Base-by-base conservation (phyloP, 2,113 vertebrate genomes). In the Carollia perspicillata region DNA sequence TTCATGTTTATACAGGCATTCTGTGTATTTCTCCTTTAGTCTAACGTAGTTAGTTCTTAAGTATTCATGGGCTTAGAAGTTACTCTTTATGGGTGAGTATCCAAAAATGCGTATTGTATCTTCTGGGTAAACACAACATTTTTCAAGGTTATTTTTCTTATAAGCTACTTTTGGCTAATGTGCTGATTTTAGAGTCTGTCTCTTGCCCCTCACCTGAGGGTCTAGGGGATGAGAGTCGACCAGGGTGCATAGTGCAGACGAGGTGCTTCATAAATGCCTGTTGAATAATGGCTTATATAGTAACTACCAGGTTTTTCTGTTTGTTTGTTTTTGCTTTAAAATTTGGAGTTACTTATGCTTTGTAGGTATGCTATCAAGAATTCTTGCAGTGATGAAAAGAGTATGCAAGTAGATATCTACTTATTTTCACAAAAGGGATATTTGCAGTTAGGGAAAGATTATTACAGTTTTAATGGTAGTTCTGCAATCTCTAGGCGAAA, bases 341-440 rank as follows among this genome's bases (percentile, higher is more conserved):
- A 93, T 18, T 85, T 96, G 33, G 28, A 89, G 66, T 81, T 74
- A 81, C 2, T 94, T 49, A 17, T 55, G 68, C 86, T 51, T 97
- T 47, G 51, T 55, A 51, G 90, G 26, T 78, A 89, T 93, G 95
- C 94, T 96, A 85, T 93, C 42, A 93, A 65, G 40, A 93, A 75
- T 79, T 84, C 91, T 90, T 77, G 22, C 63, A 92, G 71, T 0
- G 8, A 65, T 89, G 49, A 81, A 94, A 83, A 94, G 95, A 68
- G 55, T 42, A 78, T 53, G 87, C 20, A 87, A 83, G 90, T 91
- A 58, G 74, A 11, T 58, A 95, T 94, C 65, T 92, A 53, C n/a
- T 96, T 84, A 86, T 94, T 97, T 91, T 91, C 75, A 90, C 63
- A 79, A 69, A n/a, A 86, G 71, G 65, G 42, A 37, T 72, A 78